Base-by-base conservation (phyloP, 2,888 invertebrate genomes). In the Crepidodera aurea region DNA sequence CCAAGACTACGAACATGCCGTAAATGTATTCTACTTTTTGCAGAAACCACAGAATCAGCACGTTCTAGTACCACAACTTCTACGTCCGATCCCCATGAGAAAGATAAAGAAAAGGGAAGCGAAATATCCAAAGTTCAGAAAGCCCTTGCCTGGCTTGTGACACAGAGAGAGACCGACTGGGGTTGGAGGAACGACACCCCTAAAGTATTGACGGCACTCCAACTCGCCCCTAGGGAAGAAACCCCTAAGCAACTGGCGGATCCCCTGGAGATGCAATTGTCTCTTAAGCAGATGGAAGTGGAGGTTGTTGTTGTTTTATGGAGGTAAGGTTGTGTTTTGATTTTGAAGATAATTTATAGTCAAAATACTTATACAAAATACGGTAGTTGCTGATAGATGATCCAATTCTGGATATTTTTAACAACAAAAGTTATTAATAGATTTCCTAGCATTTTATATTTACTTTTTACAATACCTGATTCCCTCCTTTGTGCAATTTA, bases 131-230 rank as follows among this genome's bases (percentile, higher is more conserved):
- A 88, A 56, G 83, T 88, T 62, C 87, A 87, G 73, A 85, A 86
- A 71, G 93, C 92, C 1, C 80, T 91, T 60, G 86, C 89, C 69
- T 69, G 69, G 69, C 54, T 70, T 25, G 53, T 65, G 19, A 67
- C 66, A 32, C 69, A 65, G 48, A 61, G 92, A 18, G 88, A 88
- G 70, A 83, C 85, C 1, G 90, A 92, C 77, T 91, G 89, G 85
- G 92, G 92, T 3, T 93, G 93, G 92, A 89, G 88, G 32, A 91
- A 92, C 72, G 92, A 93, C 74, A 94, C 94, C 0, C 90, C 93
- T 66, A 89, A 90, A 73, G 93, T 92, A 1, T 86, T 94, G 75
- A 84, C 93, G 39, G 92, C 93, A 27, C 84, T 94, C 60, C 90
- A 92, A 81, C 85, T 91, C 71, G 82, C 82, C 37, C 77, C 80